Conservation (phyloP, 2,888 invertebrate genomes). For the Rhodophaea formosa region DNA sequence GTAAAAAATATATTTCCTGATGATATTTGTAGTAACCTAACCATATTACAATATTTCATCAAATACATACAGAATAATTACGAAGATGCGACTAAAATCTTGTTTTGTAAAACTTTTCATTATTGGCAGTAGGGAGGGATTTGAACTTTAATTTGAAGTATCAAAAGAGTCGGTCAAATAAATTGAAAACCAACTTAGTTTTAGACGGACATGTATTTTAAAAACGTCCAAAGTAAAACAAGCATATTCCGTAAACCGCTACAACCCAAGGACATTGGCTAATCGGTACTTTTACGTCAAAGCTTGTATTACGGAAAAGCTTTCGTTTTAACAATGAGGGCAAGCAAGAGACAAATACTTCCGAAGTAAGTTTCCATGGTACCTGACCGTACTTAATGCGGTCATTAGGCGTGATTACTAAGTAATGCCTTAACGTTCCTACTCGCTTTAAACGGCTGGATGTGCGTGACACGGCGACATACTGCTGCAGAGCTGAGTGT, state of each 20-base stretch:
- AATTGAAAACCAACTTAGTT: no score
- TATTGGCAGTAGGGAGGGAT: no score
- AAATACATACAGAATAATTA: no score
- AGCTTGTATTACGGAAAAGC: not conserved
- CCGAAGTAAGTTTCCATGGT: conserved; percentile 9
- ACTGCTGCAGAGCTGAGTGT: conserved; percentile 64
- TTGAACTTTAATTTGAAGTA: no score
- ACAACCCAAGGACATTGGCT: not conserved
- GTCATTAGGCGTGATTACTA: conserved; percentile 39
- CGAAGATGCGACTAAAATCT: no score
- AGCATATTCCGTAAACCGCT: not conserved
- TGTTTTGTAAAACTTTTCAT: no score
- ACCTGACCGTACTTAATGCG: conserved; percentile 24
- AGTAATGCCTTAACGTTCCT: conserved; percentile 47
- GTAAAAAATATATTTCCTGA: not conserved
- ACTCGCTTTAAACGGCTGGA: conserved; percentile 53
- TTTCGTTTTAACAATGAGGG: not conserved
- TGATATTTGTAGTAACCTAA: not conserved
- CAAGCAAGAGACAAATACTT: not conserved
- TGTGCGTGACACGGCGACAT: conserved; percentile 61
- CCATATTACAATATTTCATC: no score
- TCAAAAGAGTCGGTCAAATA: no score
- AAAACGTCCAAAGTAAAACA: no score
- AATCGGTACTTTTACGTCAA: not conserved
- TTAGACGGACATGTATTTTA: no score